Base-by-base conservation (phyloP, 1,140 invertebrate species). In the Drosophila subpulchrella region DNA sequence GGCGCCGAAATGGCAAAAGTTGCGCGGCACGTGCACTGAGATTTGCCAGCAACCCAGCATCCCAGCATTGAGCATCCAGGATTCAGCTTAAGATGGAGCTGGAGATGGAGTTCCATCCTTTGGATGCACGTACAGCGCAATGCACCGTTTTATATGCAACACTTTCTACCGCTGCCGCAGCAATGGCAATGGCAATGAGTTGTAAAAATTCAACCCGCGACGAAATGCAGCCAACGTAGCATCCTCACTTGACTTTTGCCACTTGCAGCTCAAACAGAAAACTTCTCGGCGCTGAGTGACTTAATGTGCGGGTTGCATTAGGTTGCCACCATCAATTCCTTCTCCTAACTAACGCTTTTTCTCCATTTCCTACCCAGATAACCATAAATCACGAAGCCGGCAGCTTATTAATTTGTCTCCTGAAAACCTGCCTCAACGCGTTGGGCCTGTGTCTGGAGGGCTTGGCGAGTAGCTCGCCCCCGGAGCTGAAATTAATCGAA, bases 301-400 rank as follows among this genome's bases (percentile, higher is more conserved):
- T 80, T 84, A 84, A 84, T 84, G 81, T 41, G 47, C 41, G 70
- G 59, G 42, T 61, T 81, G 81, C 81, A 85, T 86, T 86, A 88
- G 79, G 53, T 27, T 30, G 42, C 13, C 41, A 10, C 8, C n/a
- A 12, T n/a, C 39, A 20, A 15, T 36, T 12, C 11, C 6, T 27
- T 17, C 15, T 36, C 24, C 55, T 10, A 7, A 2, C 24, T 44
- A 44, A 55, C 36, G 38, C 73, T 56, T 46, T 79, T 34, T 58
- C 61, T 39, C n/a, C 48, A 15, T 30, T 44, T 34, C 38, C 6
- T 47, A 24, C 61, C 24, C 91, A 95, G 94, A 94, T 95, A 46
- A 96, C 95, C 5, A 92, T 97, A 67, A 96, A 97, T 78, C 91
- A 94, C 11, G 94, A 94, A 53, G 94, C 94, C 13, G 95, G 94